These are phyloP conservation scores for Acanthis flammea DNA, from an alignment of 2,797 vertebrate genomes.

Conservation along the genomic window DNA sequence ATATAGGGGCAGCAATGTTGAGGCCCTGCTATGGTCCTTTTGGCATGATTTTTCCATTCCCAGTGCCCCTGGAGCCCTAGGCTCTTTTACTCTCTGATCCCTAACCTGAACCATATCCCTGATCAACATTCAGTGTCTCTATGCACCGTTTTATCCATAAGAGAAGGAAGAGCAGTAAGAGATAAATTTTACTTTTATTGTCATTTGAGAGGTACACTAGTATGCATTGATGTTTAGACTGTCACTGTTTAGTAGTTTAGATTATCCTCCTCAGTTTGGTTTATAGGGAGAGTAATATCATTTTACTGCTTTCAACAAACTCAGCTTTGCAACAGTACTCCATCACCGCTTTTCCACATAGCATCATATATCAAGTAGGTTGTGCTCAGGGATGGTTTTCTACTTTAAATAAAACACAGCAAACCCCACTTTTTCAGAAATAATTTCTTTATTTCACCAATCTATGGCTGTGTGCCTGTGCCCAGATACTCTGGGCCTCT, in stretches of 20 bases:
- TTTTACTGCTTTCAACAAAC: neutral
- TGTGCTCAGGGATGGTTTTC: neutral
- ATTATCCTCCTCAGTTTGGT: neutral
- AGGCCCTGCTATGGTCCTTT: neutral
- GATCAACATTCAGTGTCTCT: neutral
- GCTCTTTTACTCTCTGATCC: neutral
- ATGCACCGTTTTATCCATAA: neutral
- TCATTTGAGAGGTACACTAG: neutral
- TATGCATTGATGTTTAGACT: neutral
- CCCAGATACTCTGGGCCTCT: neutral
- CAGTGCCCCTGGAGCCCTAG: neutral
- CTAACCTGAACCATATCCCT: neutral
- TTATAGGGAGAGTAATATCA: neutral
- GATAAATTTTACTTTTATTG: neutral
- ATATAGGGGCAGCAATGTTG: neutral
- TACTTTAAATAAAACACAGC: neutral
- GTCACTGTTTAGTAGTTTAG: neutral
- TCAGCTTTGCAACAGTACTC: neutral
- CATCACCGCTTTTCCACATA: neutral
- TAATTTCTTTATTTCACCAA: neutral
- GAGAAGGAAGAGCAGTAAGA: neutral
- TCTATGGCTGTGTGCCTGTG: fast-evolving
- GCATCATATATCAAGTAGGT: neutral
- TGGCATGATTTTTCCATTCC: neutral
- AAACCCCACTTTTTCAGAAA: neutral